These are phyloP conservation scores for Mormoops blainvillei DNA, from an alignment of 2,113 vertebrate species.

Conservation along the genomic window DNA sequence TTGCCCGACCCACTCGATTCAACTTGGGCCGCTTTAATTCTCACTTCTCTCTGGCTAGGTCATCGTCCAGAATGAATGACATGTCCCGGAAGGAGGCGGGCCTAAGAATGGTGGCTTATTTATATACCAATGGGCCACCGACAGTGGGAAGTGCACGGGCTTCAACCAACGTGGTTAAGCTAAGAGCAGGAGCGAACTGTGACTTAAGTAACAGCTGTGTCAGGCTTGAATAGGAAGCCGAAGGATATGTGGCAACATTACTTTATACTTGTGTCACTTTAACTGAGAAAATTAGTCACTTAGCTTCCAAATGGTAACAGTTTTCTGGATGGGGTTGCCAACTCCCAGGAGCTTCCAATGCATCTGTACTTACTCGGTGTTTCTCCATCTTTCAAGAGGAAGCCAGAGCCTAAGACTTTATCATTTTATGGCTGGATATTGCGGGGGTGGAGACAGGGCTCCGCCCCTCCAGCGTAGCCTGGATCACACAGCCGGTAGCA, in stretches of 20 bases:
- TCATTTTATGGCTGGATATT: rapidly evolving
- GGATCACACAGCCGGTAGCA: too few species aligned
- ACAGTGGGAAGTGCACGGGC: rapidly evolving
- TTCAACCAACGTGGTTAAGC: rapidly evolving
- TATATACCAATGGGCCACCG: rapidly evolving
- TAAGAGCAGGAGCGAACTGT: background rate
- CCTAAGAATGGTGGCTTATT: background rate
- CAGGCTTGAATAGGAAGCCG: background rate
- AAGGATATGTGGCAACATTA: background rate
- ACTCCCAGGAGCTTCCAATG: rapidly evolving
- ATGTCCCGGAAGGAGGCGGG: background rate
- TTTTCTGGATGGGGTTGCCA: background rate
- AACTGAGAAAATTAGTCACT: too few species aligned
- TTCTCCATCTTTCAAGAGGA: background rate
- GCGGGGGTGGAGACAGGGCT: background rate
- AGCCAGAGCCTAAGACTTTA: background rate
- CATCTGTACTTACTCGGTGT: rapidly evolving
- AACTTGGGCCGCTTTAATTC: background rate
- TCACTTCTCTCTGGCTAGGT: background rate
- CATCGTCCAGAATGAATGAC: background rate
- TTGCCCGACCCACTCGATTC: background rate
- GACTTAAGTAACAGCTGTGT: rapidly evolving
- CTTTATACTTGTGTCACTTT: background rate
- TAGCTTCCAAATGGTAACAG: too few species aligned
- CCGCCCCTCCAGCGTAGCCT: background rate